A percentile compares a stretch with the other conserved stretches of the same genome.
Evolutionary conservation across 2,797 vertebrate genomes (phyloP).

Genomic region (Takifugu rubripes): DNA sequence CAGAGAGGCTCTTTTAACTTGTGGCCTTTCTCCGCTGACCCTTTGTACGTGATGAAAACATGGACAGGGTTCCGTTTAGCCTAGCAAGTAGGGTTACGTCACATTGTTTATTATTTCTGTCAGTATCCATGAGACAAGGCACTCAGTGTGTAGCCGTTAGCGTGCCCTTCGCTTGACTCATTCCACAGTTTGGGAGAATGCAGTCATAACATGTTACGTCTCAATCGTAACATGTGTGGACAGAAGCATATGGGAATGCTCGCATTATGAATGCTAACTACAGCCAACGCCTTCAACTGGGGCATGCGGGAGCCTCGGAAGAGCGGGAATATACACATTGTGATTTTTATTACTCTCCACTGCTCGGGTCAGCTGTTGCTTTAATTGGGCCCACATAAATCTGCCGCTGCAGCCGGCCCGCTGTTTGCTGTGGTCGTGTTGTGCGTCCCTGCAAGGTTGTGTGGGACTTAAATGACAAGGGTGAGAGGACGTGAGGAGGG

Average conservation of each 20-base stretch:
- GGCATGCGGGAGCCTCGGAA: slow-evolving; percentile 52
- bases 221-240: slow-evolving; percentile 70
- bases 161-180: slow-evolving; percentile 60
- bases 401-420: slow-evolving; percentile 45
- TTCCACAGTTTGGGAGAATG: slow-evolving; percentile 58
- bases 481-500: slow-evolving; percentile 37
- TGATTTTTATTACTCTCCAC: slow-evolving; percentile 62
- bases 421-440: slow-evolving; percentile 47
- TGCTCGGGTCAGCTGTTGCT: slow-evolving; percentile 65
- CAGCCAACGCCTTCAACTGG: slow-evolving; percentile 57
- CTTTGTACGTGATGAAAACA: slow-evolving; percentile 11
- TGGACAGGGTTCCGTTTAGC: slow-evolving; percentile 12
- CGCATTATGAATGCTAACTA: slow-evolving; percentile 58
- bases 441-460: slow-evolving; percentile 57
- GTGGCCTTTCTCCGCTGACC: neutral
- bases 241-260: slow-evolving; percentile 73
- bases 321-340: slow-evolving; percentile 61
- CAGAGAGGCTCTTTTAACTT: neutral
- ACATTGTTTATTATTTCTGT: slow-evolving; percentile 44
- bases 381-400: slow-evolving; percentile 63
- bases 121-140: slow-evolving; percentile 31
- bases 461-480: slow-evolving; percentile 65
- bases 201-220: slow-evolving; percentile 72
- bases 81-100: slow-evolving; percentile 42
- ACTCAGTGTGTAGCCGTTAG: slow-evolving; percentile 23